Base-by-base conservation (phyloP, 2,113 vertebrate genomes). In the Oryzias celebensis region DNA sequence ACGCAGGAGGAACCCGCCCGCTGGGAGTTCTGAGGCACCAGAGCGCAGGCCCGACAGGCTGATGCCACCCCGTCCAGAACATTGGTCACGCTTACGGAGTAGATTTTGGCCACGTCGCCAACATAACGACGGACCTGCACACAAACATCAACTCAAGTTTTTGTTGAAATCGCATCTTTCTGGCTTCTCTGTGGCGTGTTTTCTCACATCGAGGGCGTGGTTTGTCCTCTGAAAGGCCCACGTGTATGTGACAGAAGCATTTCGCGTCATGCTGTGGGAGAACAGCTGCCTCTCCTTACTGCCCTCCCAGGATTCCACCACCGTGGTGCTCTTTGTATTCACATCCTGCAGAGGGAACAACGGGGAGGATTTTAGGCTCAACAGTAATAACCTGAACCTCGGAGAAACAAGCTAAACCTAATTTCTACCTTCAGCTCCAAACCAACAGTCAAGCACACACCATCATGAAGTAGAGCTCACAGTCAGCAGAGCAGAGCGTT, bases 151-250 rank as follows among this genome's bases (percentile, higher is more conserved):
- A 22, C 6, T 18, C n/a, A 4, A 23, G 17, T 14, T 42, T 55
- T 22, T 36, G 36, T 36, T 36, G 8, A 36, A 10, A 36, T 17
- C 15, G 14, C 13, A 22, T 13, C 13, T 2, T 2, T 14, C 18
- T 10, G 42, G 16, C 42, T 23, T 26, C 12, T 10, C 36, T 14
- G 22, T n/a, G 8, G n/a, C 6, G 47, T 3, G 42, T 49, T 49
- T 31, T 45, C 96, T 93, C 88, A 98, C 97, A 52, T 96, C 94
- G 73, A 93, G 90, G 17, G 94, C 94, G 15, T 92, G 93, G 0
- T 91, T 98, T 6, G 95, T 96, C 76, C 94, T 94, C 87, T 99
- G 97, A 77, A 99, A 99, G 28, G 97, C 97, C 97, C 97, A 99
- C 0, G 96, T 99, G 59, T 93, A 99, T 0, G 93, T 94, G 57